Evolutionary conservation across 2,113 vertebrate species (phyloP).

Genomic region (Pongo pygmaeus): DNA sequence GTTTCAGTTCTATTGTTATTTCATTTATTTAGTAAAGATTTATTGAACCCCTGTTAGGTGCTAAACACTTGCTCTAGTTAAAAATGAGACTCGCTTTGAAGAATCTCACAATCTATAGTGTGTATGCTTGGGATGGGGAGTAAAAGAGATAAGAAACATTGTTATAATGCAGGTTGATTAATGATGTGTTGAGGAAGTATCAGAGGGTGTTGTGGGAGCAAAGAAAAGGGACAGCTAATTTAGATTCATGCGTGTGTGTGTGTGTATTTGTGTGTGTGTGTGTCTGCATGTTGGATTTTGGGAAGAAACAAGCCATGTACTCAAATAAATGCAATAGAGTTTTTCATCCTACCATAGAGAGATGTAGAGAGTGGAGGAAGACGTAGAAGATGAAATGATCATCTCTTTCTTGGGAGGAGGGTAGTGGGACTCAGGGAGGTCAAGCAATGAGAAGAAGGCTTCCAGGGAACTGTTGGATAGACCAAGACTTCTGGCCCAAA

Average conservation of each 20-base stretch:
- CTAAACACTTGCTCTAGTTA: neutral
- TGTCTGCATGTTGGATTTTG: neutral
- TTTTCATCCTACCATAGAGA: neutral
- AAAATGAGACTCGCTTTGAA: neutral
- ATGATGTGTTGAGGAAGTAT: neutral
- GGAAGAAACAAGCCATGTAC: neutral
- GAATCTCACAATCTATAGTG: neutral
- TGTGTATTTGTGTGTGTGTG: no score
- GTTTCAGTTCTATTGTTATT: neutral
- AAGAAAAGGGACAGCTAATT: neutral
- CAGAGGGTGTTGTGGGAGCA: neutral
- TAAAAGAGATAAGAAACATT: neutral
- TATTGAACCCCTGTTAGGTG: neutral
- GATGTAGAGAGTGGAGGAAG: neutral
- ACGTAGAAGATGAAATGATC: neutral
- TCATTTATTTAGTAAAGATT: neutral
- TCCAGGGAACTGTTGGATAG: neutral
- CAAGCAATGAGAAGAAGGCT: neutral
- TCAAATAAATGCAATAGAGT: neutral
- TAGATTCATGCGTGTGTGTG: neutral
- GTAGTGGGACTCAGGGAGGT: neutral
- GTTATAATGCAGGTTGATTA: neutral
- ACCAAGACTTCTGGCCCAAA: neutral
- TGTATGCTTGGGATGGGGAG: neutral
- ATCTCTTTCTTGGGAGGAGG: neutral